Evolutionary conservation across 2,888 invertebrate genomes (phyloP).

Genomic region (Maniola hyperantus): DNA sequence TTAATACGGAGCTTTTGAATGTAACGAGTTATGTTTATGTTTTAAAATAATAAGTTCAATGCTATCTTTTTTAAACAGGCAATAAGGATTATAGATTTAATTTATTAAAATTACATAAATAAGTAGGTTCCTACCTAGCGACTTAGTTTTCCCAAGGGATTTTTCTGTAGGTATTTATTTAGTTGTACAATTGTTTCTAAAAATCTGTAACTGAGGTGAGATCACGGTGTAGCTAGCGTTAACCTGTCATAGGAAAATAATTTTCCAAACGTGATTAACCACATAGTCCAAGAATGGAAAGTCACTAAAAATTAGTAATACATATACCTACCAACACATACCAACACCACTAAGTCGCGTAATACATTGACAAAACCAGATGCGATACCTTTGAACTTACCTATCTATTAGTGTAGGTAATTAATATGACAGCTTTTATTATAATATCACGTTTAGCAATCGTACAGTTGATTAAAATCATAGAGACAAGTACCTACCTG

Average conservation of each 20-base stretch:
- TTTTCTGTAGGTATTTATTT: too few relatives aligned
- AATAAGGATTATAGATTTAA: too few relatives aligned
- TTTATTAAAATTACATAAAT: too few relatives aligned
- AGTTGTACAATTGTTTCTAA: too few relatives aligned
- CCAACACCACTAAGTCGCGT: background rate
- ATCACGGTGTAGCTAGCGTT: too few relatives aligned
- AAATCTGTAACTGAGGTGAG: too few relatives aligned
- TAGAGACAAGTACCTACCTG: too few relatives aligned
- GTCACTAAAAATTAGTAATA: background rate
- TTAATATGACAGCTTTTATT: too few relatives aligned
- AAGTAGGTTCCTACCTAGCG: too few relatives aligned
- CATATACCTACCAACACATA: background rate
- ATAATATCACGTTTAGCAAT: background rate
- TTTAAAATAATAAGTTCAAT: background rate
- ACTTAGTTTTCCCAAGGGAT: too few relatives aligned
- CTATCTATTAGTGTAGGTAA: background rate
- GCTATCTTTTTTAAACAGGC: too few relatives aligned
- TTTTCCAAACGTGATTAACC: background rate
- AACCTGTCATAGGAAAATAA: background rate
- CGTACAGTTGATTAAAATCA: background rate
- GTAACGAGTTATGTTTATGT: background rate
- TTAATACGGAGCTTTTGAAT: slow-evolving; percentile 2
- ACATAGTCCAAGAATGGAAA: background rate
- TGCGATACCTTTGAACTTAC: background rate
- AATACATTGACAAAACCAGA: slow-evolving; percentile 1